Conservation (phyloP, 2,113 vertebrate species). For the Scartelaos histophorus region DNA sequence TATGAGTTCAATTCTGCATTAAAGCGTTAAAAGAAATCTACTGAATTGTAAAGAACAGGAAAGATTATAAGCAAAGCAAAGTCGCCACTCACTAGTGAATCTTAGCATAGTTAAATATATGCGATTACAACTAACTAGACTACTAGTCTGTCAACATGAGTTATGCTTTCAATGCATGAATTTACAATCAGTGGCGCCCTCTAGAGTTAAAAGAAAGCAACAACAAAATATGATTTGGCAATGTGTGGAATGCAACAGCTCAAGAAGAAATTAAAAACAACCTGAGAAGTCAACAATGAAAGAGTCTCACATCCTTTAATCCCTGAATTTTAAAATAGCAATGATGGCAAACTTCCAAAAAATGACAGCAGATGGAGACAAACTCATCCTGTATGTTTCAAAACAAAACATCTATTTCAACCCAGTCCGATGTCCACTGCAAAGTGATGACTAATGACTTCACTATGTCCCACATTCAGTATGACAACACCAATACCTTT, state of each 20-base stretch:
- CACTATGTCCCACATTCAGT: background rate
- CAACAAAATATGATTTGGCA: constrained; percentile 9
- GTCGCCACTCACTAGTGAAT: background rate
- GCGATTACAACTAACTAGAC: background rate
- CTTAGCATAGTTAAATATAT: background rate
- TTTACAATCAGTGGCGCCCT: constrained; percentile 33
- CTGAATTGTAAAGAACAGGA: background rate
- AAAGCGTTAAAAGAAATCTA: background rate
- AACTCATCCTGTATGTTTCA: background rate
- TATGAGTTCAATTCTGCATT: background rate
- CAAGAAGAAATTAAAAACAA: background rate
- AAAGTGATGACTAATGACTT: constrained; percentile 34
- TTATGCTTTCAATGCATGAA: background rate
- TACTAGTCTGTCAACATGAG: background rate
- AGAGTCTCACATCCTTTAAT: background rate
- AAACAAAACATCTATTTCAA: background rate
- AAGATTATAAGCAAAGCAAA: background rate
- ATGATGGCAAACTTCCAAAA: constrained; percentile 2
- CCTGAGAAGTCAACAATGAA: constrained; percentile 1
- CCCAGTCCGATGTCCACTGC: background rate
- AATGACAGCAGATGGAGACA: constrained; percentile 47
- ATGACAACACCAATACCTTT: constrained; percentile 5
- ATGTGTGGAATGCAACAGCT: constrained; percentile 44
- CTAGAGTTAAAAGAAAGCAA: constrained; percentile 33
- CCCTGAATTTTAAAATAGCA: background rate